Conservation (phyloP, 2,888 invertebrate species). For the Eupeodes latifasciatus region DNA sequence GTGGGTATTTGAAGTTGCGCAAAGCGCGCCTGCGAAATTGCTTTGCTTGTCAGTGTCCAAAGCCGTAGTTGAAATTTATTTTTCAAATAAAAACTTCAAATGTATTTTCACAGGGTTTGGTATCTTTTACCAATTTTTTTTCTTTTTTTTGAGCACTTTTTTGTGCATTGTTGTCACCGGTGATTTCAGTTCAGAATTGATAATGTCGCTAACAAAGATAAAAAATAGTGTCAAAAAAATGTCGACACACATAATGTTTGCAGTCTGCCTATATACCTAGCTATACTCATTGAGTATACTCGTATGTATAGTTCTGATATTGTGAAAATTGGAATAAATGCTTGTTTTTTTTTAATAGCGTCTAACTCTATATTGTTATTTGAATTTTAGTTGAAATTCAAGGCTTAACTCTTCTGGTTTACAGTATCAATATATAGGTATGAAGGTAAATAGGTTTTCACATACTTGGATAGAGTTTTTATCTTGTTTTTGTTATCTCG, state of each 20-base stretch:
- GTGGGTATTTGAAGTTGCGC: slow-evolving; percentile 34
- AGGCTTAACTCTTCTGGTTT: slow-evolving; percentile 24
- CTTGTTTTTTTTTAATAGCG: not conserved
- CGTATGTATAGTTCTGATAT: not conserved
- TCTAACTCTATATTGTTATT: not conserved
- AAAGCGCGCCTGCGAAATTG: slow-evolving; percentile 42
- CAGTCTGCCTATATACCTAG: not conserved
- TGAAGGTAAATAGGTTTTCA: not conserved
- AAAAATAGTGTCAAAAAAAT: slow-evolving; percentile 21
- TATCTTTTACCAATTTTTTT: not conserved
- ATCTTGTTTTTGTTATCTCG: slow-evolving; percentile 19
- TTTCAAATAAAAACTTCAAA: slow-evolving; percentile 60
- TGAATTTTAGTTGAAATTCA: slow-evolving; percentile 32
- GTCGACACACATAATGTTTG: not conserved
- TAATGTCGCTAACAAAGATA: slow-evolving; percentile 52
- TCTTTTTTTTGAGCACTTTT: not conserved
- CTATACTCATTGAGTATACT: not conserved
- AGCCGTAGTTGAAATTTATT: slow-evolving; percentile 61
- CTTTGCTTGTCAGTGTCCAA: slow-evolving; percentile 52
- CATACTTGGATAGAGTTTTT: not conserved
- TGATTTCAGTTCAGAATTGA: slow-evolving; percentile 54
- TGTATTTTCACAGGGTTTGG: slow-evolving; percentile 39
- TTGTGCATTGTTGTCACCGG: slow-evolving; percentile 26
- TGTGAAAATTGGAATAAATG: slow-evolving; percentile 42
- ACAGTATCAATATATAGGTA: not conserved